Conservation (phyloP, 2,113 vertebrate species). For the Pterophyllum scalare region DNA sequence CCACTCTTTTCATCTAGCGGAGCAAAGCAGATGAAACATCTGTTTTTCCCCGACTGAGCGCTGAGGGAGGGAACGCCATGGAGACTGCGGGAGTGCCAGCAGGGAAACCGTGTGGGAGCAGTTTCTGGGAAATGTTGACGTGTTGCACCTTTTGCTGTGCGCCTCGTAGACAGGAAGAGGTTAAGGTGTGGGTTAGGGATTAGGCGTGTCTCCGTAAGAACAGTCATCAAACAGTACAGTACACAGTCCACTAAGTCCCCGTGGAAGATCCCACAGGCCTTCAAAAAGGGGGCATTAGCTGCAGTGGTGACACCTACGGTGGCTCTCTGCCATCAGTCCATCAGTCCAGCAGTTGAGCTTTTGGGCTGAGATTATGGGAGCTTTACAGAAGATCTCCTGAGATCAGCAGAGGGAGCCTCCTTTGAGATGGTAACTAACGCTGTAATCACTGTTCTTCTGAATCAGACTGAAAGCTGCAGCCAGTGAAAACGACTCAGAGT, state of each 20-base stretch:
- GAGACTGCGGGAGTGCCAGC: conserved; percentile 35
- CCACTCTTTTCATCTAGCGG: conserved; percentile 59
- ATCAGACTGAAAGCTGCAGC: conserved; percentile 10
- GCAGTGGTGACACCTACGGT: conserved; percentile 49
- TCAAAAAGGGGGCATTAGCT: conserved; percentile 70
- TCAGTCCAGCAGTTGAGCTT: conserved; percentile 60
- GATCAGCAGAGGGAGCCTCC: conserved; percentile 57
- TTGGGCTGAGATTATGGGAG: conserved; percentile 60
- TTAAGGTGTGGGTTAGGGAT: conserved; percentile 78
- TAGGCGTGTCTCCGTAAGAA: conserved; percentile 75
- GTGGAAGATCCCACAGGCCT: conserved; percentile 68
- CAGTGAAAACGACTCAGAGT: conserved; percentile 14
- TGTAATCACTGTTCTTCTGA: conserved; percentile 49
- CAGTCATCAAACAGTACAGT: conserved; percentile 76
- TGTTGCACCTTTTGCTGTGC: conserved; percentile 52
- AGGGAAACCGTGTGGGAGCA: conserved; percentile 46
- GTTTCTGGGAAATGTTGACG: conserved; percentile 72
- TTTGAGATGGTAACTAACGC: conserved; percentile 32
- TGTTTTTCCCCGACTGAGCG: conserved; percentile 2
- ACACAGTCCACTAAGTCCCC: conserved; percentile 74
- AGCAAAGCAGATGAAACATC: conserved; percentile 41
- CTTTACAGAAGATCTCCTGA: conserved; percentile 60
- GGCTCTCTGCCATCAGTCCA: conserved; percentile 59
- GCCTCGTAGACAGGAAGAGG: conserved; percentile 79
- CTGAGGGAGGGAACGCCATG: background rate